Evolutionary conservation across 1,140 invertebrate genomes (phyloP), one percentile per base, ranked within the genome.

Genomic region (Achroia grisella): DNA sequence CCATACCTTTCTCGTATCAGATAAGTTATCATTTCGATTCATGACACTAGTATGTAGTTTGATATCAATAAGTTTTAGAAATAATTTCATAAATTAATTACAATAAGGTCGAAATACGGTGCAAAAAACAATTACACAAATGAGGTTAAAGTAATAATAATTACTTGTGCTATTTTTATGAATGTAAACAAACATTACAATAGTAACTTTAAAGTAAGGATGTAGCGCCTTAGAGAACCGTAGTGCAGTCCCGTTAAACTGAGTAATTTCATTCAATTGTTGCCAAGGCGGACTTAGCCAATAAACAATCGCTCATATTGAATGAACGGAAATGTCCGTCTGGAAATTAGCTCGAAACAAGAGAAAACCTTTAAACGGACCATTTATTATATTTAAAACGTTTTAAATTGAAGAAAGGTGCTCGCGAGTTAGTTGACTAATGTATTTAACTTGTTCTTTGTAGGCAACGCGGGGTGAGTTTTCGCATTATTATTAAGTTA

Each of bases 311-410:
- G 76, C 52, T 80, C 70, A 84, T 82, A 80, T 74, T 82, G 80
- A 84, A 84, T 84, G 76, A 76, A 62, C 78, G 80, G 80, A 84
- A 81, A 81, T 81, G 80, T 84, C 78, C 55, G 75, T 72, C 71
- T 71, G 53, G 64, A 77, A 84, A 81, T 84, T 82, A 80, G 70
- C 67, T 64, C 55, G 64, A 62, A 69, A 84, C 80, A 80, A 80
- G 76, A 62, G 72, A 84, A 84, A 79, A 82, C 76, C 66, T 76
- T 84, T 82, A 77, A 66, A 71, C 63, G 58, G 42, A 54, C 46
- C 56, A 60, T 73, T 82, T 84, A 82, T 80, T 80, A 80, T 80
- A 78, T 79, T 64, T 70, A 55, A 70, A 72, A 71, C 57, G 62
- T 64, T 80, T 71, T 57, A 63, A 69, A 68, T 66, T 62, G 62